Percentiles rank a stretch among this genome's conserved stretches.
Evolutionary conservation across 2,113 vertebrate genomes (phyloP).

Genomic region (Stegostoma tigrinum): DNA sequence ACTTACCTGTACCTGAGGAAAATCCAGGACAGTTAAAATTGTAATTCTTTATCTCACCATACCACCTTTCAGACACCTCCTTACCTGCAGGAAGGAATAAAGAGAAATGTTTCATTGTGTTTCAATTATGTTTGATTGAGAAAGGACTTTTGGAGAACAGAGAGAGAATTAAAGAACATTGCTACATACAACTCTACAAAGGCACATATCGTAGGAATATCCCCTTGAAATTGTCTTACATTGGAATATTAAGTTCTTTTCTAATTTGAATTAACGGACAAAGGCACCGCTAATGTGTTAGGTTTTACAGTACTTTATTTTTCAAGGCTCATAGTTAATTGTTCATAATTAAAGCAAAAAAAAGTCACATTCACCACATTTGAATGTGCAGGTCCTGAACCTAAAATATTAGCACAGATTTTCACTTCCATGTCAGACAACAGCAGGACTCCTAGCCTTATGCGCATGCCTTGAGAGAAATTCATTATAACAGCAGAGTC

Average conservation of each 20-base stretch:
- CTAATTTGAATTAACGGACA: not conserved
- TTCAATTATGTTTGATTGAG: not conserved
- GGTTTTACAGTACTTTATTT: not conserved
- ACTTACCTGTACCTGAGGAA: constrained; percentile 86
- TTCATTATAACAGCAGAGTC: too few relatives aligned
- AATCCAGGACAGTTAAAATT: constrained; percentile 90
- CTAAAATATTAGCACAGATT: too few relatives aligned
- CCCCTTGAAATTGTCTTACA: not conserved
- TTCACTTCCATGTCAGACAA: too few relatives aligned
- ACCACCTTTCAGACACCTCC: constrained; percentile 92
- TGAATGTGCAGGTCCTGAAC: not conserved
- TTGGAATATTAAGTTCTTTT: not conserved
- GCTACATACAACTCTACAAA: not conserved
- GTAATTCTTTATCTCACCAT: constrained; percentile 90
- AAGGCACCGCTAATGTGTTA: not conserved
- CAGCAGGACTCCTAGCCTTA: too few relatives aligned
- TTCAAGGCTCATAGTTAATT: not conserved
- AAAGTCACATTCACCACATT: not conserved
- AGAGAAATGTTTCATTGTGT: not conserved
- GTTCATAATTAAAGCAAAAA: not conserved
- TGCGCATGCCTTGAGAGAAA: too few relatives aligned
- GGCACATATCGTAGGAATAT: not conserved
- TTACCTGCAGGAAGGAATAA: constrained; percentile 64
- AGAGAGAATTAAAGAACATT: not conserved
- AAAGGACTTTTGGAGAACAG: not conserved